A percentile compares a stretch with the other conserved stretches of the same genome.
phyloP scores from a whole-genome alignment of 92 coral and sea anemone genomes.

The Bergia sp. region DNA sequence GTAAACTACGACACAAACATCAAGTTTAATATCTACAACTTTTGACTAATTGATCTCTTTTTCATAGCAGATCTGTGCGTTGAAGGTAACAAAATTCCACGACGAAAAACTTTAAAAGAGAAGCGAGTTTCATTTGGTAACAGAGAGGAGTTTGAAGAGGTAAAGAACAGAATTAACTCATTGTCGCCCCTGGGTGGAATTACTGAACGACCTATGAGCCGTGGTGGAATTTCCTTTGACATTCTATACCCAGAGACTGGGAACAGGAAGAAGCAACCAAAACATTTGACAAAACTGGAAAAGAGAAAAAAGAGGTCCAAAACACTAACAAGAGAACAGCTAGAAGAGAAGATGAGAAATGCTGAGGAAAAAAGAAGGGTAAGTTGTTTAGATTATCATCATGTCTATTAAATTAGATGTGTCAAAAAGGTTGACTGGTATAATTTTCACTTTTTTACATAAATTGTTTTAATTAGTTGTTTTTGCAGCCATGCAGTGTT shows the following conservation, averaged over 20 bases:
- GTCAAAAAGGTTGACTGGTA: background rate
- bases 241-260: slow-evolving; percentile 92
- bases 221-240: slow-evolving; percentile 93
- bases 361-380: slow-evolving; percentile 87
- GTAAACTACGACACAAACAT: no score
- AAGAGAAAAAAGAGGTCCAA: slow-evolving; percentile 69
- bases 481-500: background rate
- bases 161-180: slow-evolving; percentile 67
- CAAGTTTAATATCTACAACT: background rate
- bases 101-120: slow-evolving; percentile 81
- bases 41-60: background rate
- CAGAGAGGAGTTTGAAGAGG: slow-evolving; percentile 69
- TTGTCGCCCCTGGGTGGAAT: slow-evolving; percentile 69
- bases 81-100: slow-evolving; percentile 72
- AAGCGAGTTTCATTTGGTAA: slow-evolving; percentile 75
- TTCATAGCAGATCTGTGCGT: slow-evolving; percentile 66
- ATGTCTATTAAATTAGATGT: background rate
- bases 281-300: slow-evolving; percentile 75
- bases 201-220: slow-evolving; percentile 83
- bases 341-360: slow-evolving; percentile 78
- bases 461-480: background rate
- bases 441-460: background rate
- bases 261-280: slow-evolving; percentile 86
- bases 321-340: slow-evolving; percentile 86
- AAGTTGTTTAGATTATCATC: background rate